A percentile compares a stretch with the other conserved stretches of the same genome.
These are phyloP conservation scores for Epizoanthus ramosus DNA, from an alignment of 92 coral and sea anemone species.

Conservation along the genomic window DNA sequence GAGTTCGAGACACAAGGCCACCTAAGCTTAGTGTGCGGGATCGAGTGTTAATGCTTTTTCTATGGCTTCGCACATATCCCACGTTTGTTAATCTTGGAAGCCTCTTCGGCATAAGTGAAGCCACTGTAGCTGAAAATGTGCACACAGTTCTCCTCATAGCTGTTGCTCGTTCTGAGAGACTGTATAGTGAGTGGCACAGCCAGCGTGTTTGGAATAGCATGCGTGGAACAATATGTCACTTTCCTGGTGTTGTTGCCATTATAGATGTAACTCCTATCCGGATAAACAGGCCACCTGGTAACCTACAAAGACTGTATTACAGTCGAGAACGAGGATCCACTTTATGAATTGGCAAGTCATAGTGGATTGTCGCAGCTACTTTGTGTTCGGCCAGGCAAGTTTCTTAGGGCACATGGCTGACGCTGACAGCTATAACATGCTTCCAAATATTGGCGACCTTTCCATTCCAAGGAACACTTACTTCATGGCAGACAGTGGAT, in stretches of 20 bases:
- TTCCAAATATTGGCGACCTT: conserved; percentile 20
- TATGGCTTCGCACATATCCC: conserved; percentile 49
- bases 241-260: conserved; percentile 44
- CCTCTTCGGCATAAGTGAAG: conserved; percentile 42
- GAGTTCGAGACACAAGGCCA: conserved; percentile 43
- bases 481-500: conserved; percentile 41
- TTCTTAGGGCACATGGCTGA: no score
- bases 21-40: conserved; percentile 40
- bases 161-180: conserved; percentile 39
- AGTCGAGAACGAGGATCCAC: conserved; percentile 43
- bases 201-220: conserved; percentile 30
- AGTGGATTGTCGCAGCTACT: conserved; percentile 29
- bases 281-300: conserved; percentile 15
- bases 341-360: conserved; percentile 47
- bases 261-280: conserved; percentile 13
- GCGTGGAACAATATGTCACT: conserved; percentile 19
- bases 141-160: conserved; percentile 29
- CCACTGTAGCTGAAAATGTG: conserved; percentile 44
- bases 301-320: conserved; percentile 46
- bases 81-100: conserved; percentile 39
- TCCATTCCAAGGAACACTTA: conserved; percentile 18
- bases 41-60: conserved; percentile 49
- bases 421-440: no score
- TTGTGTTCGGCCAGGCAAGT: conserved; percentile 41
- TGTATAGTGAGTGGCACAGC: conserved; percentile 42